phyloP scores from a whole-genome alignment of 1,140 invertebrate species.

The Drosophila watanabei region DNA sequence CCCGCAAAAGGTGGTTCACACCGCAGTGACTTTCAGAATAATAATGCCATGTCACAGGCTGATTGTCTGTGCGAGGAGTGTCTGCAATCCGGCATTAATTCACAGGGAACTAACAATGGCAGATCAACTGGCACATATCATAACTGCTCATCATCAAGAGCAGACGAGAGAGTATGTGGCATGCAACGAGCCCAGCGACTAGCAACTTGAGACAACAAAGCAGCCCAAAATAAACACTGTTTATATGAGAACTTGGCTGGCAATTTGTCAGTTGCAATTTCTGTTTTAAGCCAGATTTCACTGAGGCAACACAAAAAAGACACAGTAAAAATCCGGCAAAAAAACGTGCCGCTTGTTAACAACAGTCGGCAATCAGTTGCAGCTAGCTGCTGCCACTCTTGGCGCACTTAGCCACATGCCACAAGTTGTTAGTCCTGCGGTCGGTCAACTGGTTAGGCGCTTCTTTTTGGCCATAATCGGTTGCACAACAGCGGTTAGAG shows the following conservation, averaged over 20 bases:
- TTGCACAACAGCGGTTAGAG: slow-evolving; percentile 44
- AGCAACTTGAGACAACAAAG: slow-evolving; percentile 31
- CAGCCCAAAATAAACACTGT: slow-evolving; percentile 41
- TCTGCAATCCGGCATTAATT: slow-evolving; percentile 47
- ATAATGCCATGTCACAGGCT: slow-evolving; percentile 59
- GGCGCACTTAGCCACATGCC: slow-evolving; percentile 55
- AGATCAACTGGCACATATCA: slow-evolving; percentile 75
- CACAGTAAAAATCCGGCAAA: slow-evolving; percentile 34
- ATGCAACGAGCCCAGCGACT: neutral
- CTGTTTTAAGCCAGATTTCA: slow-evolving; percentile 36
- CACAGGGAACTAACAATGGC: slow-evolving; percentile 70
- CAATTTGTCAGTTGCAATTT: slow-evolving; percentile 54
- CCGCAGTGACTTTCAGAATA: slow-evolving; percentile 64
- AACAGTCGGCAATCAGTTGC: slow-evolving; percentile 24
- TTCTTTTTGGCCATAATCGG: slow-evolving; percentile 34
- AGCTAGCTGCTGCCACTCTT: slow-evolving; percentile 42
- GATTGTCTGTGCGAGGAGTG: slow-evolving; percentile 21
- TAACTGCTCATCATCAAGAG: slow-evolving; percentile 74
- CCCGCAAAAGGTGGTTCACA: slow-evolving; percentile 20
- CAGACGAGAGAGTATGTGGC: slow-evolving; percentile 1
- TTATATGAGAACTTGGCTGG: slow-evolving; percentile 54
- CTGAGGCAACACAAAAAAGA: slow-evolving; percentile 5
- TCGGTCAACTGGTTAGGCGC: slow-evolving; percentile 40
- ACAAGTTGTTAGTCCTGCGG: slow-evolving; percentile 59
- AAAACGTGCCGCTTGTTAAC: slow-evolving; percentile 59